Base-by-base conservation (phyloP, 2,113 vertebrate genomes). In the Apus apus region DNA sequence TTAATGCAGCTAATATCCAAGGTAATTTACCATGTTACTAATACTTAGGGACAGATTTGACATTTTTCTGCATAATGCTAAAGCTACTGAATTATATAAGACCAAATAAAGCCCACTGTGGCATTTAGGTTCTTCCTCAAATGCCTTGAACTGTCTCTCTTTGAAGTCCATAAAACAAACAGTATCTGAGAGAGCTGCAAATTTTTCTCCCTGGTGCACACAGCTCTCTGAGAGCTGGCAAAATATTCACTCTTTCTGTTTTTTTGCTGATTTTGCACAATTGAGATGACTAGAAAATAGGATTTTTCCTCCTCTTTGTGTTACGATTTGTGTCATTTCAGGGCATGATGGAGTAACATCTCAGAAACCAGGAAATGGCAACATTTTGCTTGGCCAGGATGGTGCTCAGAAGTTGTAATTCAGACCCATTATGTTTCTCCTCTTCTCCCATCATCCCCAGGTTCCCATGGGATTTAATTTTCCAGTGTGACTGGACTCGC, bases 141-240 rank as follows among this genome's bases (percentile, higher is more conserved):
- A 83, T n/a, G 22, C 56, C 48, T 92, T 88, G 11, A 5, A 29
- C 7, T 5, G 11, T 15, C 4, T 78, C 57, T 86, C 75, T 90
- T 92, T 95, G 94, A 92, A 95, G 53, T 95, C 57, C 25, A 4
- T 57, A 53, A 84, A 54, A 54, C n/a, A 67, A 66, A 58, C 13
- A 29, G 15, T 45, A 57, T 61, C 27, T 65, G 48, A 86, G 57
- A 21, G 25, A 92, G 48, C 53, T 61, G 30, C 56, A 88, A 78
- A 45, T 74, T 90, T 89, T 80, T 3, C 13, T 95, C 76, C 79
- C 61, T 84, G 53, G 22, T 74, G 66, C 13, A 50, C 0, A 0
- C 15, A 86, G 15, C 18, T 90, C 43, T 67, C 34, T 70, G 71
- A 86, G 27, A 80, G 9, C 23, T 86, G 36, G 45, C 30, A 32